These are phyloP conservation scores for Gymnorhina tibicen DNA, from an alignment of 2,113 vertebrate species.

Conservation along the genomic window DNA sequence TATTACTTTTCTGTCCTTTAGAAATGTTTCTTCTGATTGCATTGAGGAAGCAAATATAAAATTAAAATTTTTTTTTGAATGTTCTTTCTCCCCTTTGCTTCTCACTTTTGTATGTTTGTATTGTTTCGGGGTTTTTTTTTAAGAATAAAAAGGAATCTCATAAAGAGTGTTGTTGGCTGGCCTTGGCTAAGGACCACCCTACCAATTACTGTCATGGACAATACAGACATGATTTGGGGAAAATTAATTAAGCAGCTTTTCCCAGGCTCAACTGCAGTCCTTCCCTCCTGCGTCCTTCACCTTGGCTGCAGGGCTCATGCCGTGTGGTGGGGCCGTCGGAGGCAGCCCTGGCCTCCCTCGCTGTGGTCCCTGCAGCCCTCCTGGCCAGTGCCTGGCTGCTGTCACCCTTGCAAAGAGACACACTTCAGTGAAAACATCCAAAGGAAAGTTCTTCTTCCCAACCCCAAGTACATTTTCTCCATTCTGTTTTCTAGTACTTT, in stretches of 20 bases:
- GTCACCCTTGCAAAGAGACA: not conserved
- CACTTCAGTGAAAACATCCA: not conserved
- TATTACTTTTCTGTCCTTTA: not conserved
- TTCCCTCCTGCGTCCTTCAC: not conserved
- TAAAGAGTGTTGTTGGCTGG: not conserved
- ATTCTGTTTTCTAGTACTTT: not conserved
- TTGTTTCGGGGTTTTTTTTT: not conserved
- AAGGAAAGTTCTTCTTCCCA: not conserved
- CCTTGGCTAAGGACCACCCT: not conserved
- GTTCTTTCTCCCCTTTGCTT: not conserved
- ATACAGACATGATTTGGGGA: not conserved
- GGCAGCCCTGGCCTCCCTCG: not conserved
- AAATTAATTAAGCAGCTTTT: not conserved
- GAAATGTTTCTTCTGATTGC: not conserved
- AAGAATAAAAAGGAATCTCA: not conserved
- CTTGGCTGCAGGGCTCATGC: not conserved
- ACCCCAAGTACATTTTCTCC: not conserved
- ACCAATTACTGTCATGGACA: not conserved
- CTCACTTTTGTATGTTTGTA: not conserved
- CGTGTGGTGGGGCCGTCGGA: fast-evolving
- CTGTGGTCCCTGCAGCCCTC: not conserved
- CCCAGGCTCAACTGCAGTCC: not conserved
- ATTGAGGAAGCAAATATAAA: not conserved
- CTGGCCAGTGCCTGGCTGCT: too few relatives aligned
- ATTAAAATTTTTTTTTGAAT: not conserved